Evolutionary conservation across 2,888 invertebrate species (phyloP), one percentile per base, ranked within the genome.

Genomic region (Deilephila elpenor): DNA sequence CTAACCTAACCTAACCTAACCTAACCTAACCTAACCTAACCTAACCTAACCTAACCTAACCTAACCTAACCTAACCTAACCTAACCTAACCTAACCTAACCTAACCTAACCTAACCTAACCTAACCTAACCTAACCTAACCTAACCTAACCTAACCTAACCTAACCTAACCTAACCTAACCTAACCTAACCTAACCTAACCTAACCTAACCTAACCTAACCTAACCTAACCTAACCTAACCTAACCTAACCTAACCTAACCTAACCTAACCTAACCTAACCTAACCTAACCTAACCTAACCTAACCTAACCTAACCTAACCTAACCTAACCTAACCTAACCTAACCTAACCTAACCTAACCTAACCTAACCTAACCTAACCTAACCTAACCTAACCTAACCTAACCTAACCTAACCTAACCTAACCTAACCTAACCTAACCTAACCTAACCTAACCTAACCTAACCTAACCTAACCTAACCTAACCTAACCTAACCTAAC

Each of bases 121-220:
- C 70, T 25, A 51, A 70, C 37, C 70, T 51, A 51, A 70, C 44
- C 70, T 25, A 70, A 70, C 70, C 70, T 70, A 70, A 70, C 70
- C 70, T 70, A 70, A 70, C 70, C 70, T 70, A 70, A 70, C 70
- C 70, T 70, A 70, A 19, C 25, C 53, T 14, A 53, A 19, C 17
- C 17, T 53, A 53, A 53, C 53, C 53, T 53, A 53, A 53, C 53
- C 53, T 53, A 53, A 53, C 53, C 53, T 53, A 53, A 53, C 59
- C 7, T 8, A 7, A 53, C 5, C 53, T 8, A 7, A 53, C 5
- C 7, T 4, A 17, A 53, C 53, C 53, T 53, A 53, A 53, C 53
- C 53, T 67, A 71, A 70, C 70, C 73, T 73, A 70, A 72, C 61
- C 75, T 71, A 71, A 70, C 59, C 67, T 71, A 71, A 72, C 73